A percentile compares a stretch with the other conserved stretches of the same genome.
phyloP scores from a whole-genome alignment of 2,113 vertebrate genomes.

The Salvelinus alpinus region DNA sequence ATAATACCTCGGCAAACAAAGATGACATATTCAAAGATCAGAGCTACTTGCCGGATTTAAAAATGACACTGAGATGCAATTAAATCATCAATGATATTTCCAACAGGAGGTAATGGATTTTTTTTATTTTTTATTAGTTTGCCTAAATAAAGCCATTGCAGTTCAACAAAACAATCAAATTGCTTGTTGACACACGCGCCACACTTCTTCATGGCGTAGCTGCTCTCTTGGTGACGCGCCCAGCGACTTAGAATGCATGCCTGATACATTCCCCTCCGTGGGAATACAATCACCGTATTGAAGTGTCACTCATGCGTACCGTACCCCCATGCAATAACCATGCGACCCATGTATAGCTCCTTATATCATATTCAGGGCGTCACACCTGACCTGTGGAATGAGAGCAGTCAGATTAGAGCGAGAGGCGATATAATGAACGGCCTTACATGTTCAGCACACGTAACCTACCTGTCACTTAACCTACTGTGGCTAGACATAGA shows the following conservation, averaged over 20 bases:
- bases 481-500: neutral
- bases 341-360: neutral
- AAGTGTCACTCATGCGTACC: constrained; percentile 2
- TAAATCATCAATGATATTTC: constrained; percentile 19
- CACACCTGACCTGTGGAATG: neutral
- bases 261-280: neutral
- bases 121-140: constrained; percentile 36
- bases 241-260: neutral
- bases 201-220: constrained; percentile 1
- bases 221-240: neutral
- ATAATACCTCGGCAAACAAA: constrained; percentile 2
- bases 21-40: constrained; percentile 16
- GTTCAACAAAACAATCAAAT: constrained; percentile 32
- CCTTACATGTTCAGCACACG: neutral
- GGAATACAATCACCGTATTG: neutral
- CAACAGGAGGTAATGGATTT: constrained; percentile 26
- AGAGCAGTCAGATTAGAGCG: neutral
- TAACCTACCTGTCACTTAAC: neutral
- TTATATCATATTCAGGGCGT: neutral
- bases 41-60: neutral
- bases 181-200: constrained; percentile 6
- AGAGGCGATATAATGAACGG: neutral
- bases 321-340: neutral
- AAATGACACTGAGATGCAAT: constrained; percentile 21
- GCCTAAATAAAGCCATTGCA: constrained; percentile 17